Percentiles rank a stretch among this genome's conserved stretches.
phyloP scores from a whole-genome alignment of 2,888 invertebrate genomes.

The Conchocele bisecta region DNA sequence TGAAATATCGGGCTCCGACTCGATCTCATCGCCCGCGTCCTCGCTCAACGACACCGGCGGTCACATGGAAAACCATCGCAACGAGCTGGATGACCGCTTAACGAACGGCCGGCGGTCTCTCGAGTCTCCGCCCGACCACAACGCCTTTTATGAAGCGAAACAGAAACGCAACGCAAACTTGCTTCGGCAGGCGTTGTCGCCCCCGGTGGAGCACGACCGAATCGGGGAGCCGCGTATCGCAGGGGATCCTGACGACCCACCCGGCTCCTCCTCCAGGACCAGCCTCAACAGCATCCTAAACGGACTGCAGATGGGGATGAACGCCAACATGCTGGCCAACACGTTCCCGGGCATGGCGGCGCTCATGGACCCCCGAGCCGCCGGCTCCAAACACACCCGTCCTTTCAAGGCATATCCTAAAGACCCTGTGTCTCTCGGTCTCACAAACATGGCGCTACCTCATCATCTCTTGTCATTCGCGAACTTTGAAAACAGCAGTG shows the following conservation, averaged over 20 bases:
- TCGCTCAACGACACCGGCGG: slow-evolving; percentile 59
- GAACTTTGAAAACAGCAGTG: slow-evolving; percentile 65
- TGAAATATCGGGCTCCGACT: slow-evolving; percentile 62
- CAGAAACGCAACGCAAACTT: slow-evolving; percentile 40
- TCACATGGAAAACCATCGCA: slow-evolving; percentile 51
- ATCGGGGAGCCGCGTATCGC: slow-evolving; percentile 49
- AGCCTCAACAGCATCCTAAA: slow-evolving; percentile 58
- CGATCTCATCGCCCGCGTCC: slow-evolving; percentile 62
- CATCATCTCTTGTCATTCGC: slow-evolving; percentile 67
- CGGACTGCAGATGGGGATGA: slow-evolving; percentile 57
- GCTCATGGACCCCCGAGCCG: slow-evolving; percentile 58
- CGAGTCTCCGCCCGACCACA: slow-evolving; percentile 45
- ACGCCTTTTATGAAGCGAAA: slow-evolving; percentile 37
- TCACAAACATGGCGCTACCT: slow-evolving; percentile 82
- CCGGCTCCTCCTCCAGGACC: slow-evolving; percentile 4
- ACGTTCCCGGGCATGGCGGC: slow-evolving; percentile 63
- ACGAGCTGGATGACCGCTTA: slow-evolving; percentile 28
- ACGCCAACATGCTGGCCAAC: slow-evolving; percentile 54
- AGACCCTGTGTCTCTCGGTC: slow-evolving; percentile 86
- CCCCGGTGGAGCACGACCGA: slow-evolving; percentile 34
- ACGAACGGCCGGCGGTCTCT: slow-evolving; percentile 27
- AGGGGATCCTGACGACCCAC: slow-evolving; percentile 3
- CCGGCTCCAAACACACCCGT: slow-evolving; percentile 68
- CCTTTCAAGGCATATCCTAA: slow-evolving; percentile 87
- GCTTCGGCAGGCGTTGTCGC: slow-evolving; percentile 27